A percentile compares a stretch with the other conserved stretches of the same genome.
These are phyloP conservation scores for Eufriesea mexicana DNA, from an alignment of 1,140 invertebrate genomes.

Conservation along the genomic window DNA sequence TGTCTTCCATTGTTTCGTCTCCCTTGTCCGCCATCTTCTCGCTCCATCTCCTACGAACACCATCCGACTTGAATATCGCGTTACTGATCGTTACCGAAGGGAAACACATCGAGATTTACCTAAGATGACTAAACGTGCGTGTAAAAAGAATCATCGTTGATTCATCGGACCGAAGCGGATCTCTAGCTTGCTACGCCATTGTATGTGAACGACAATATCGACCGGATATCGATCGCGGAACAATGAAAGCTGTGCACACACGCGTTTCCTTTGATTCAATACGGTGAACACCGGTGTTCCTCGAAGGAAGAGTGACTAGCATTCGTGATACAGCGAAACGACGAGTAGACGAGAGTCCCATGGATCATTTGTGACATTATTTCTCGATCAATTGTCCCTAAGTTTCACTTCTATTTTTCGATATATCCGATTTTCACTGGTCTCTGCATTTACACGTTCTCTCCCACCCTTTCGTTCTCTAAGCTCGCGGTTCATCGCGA, in stretches of 20 bases:
- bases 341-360: conserved; percentile 36
- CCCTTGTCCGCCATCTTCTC: not conserved
- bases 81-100: conserved; percentile 29
- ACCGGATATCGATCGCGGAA: conserved; percentile 27
- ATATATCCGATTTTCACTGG: too few species aligned
- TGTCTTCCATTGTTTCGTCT: not conserved
- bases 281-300: not conserved
- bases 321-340: conserved; percentile 42
- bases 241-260: conserved; percentile 44
- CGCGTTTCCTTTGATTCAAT: not conserved
- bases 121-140: conserved; percentile 28
- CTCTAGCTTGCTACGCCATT: not conserved
- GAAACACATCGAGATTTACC: conserved; percentile 24
- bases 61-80: not conserved
- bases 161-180: conserved; percentile 34
- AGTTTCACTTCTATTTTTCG: too few species aligned
- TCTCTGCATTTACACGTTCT: too few species aligned
- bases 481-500: not conserved
- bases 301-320: conserved; percentile 33
- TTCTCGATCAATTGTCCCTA: not conserved
- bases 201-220: conserved; percentile 31
- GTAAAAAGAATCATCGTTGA: conserved; percentile 31
- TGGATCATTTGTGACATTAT: conserved; percentile 11
- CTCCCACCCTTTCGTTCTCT: too few species aligned
- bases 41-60: conserved; percentile 3